phyloP scores from a whole-genome alignment of 2,888 invertebrate genomes.

The Eudasyphora cyanicolor region DNA sequence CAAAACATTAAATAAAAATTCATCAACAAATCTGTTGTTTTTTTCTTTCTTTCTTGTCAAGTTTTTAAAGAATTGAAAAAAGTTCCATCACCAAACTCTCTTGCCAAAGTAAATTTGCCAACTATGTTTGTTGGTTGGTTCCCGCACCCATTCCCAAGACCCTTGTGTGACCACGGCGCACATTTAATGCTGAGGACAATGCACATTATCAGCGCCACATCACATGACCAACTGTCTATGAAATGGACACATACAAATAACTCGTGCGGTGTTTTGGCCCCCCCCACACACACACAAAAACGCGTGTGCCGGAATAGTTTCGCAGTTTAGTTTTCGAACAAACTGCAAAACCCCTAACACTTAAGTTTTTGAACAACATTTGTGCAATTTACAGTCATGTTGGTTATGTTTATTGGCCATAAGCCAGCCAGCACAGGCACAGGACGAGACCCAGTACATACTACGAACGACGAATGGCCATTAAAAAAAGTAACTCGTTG shows the following conservation, averaged over 20 bases:
- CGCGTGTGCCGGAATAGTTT: neutral
- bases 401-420: conserved; percentile 58
- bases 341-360: conserved; percentile 36
- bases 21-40: neutral
- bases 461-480: neutral
- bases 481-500: conserved; percentile 11
- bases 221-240: conserved; percentile 30
- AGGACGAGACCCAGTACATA: no score
- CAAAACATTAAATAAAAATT: conserved; percentile 3
- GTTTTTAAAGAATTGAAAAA: neutral
- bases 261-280: neutral
- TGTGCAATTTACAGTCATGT: conserved; percentile 58
- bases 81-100: conserved; percentile 2
- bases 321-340: conserved; percentile 41
- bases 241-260: conserved; percentile 18
- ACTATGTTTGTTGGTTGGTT: neutral
- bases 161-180: no score
- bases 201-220: conserved; percentile 48
- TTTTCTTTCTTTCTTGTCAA: no score
- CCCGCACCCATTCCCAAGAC: neutral
- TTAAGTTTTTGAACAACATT: conserved; percentile 50
- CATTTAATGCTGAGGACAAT: conserved; percentile 43
- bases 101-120: conserved; percentile 15
- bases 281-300: no score
- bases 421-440: no score